A percentile compares a stretch with the other conserved stretches of the same genome.
These are phyloP conservation scores for Vespertilio murinus DNA, from an alignment of 2,797 vertebrate genomes.

Conservation along the genomic window DNA sequence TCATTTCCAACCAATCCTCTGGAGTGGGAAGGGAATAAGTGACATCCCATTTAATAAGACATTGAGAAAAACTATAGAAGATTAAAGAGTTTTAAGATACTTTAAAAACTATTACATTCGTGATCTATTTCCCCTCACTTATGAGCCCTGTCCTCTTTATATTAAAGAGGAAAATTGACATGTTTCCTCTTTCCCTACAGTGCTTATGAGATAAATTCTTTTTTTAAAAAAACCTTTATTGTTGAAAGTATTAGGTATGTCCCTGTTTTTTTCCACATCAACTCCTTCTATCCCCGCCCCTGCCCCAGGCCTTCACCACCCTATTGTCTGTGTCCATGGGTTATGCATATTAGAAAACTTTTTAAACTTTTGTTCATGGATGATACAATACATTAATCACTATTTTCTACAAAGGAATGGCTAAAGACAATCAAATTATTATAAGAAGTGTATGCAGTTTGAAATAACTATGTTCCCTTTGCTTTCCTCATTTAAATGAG, in stretches of 20 bases:
- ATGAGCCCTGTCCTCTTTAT: background rate
- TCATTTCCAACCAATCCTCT: constrained; percentile 1
- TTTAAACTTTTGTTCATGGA: constrained; percentile 1
- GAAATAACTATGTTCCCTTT: constrained; percentile 6
- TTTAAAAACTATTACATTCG: background rate
- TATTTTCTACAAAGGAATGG: constrained; percentile 14
- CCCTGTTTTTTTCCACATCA: too few relatives aligned
- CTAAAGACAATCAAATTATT: background rate
- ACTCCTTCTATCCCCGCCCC: too few relatives aligned
- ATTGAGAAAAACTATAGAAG: constrained; percentile 3
- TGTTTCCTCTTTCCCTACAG: background rate
- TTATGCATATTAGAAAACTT: background rate
- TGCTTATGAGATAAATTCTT: background rate
- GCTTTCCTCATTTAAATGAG: background rate
- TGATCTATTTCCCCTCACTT: background rate
- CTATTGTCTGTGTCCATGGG: too few relatives aligned
- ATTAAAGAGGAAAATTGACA: background rate
- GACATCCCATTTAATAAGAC: background rate
- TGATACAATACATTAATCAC: background rate
- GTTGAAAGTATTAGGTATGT: too few relatives aligned
- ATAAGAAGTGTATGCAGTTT: background rate
- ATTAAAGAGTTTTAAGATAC: constrained; percentile 12
- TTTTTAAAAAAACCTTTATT: too few relatives aligned
- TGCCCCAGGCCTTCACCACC: too few relatives aligned
- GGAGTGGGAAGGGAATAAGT: background rate